Conservation (phyloP, 2,888 invertebrate genomes). For the Drosophila mettleri region DNA sequence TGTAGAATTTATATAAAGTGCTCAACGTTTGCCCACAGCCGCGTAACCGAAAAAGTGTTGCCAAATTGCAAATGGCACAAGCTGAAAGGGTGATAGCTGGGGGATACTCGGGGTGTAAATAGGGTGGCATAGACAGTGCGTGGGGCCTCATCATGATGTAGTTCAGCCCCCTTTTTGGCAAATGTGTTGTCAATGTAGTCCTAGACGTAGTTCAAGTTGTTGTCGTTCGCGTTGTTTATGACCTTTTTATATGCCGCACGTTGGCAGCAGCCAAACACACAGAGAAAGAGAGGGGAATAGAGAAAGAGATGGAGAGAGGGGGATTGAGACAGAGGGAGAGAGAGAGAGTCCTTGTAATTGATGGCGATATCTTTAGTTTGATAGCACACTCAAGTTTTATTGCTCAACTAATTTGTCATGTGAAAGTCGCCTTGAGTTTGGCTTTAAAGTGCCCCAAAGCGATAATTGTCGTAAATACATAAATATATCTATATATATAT, state of each 20-base stretch:
- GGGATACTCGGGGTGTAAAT: not conserved
- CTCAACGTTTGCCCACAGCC: conserved; percentile 59
- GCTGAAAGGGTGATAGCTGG: conserved; percentile 10
- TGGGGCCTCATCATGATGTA: conserved; percentile 63
- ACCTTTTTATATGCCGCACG: conserved; percentile 70
- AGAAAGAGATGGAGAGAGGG: not conserved
- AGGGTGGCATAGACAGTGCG: conserved; percentile 53
- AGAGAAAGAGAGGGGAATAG: conserved; percentile 4
- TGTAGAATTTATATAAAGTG: conserved; percentile 78
- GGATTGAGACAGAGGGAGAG: not conserved
- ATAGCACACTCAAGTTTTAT: conserved; percentile 79
- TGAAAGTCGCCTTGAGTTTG: conserved; percentile 30
- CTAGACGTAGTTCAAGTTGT: conserved; percentile 58
- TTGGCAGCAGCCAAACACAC: conserved; percentile 42
- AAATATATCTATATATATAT: conserved; percentile 1
- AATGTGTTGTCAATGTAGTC: conserved; percentile 54
- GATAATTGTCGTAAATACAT: conserved; percentile 41
- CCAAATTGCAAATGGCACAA: conserved; percentile 72
- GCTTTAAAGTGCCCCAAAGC: conserved; percentile 25
- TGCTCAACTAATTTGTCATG: conserved; percentile 83
- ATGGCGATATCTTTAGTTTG: conserved; percentile 63
- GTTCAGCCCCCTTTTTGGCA: conserved; percentile 30
- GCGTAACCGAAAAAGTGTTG: conserved; percentile 76
- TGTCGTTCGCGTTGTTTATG: conserved; percentile 72
- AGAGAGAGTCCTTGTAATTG: conserved; percentile 41